Percentiles rank a stretch among this genome's conserved stretches.
phyloP scores from a whole-genome alignment of 2,888 invertebrate species.

The Plebejus argus region DNA sequence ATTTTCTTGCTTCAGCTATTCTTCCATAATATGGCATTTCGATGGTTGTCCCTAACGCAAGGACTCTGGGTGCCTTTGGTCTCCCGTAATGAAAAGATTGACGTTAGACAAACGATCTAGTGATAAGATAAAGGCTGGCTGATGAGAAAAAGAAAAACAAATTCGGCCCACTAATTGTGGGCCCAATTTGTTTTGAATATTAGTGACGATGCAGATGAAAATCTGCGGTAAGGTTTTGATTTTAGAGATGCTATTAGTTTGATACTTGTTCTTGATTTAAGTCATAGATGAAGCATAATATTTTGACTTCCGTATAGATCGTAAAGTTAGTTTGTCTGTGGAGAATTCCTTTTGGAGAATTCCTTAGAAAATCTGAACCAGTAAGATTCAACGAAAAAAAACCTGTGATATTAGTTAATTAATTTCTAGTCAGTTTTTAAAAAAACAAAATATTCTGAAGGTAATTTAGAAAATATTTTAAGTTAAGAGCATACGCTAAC shows the following conservation, averaged over 20 bases:
- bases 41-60: background rate
- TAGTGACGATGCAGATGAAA: background rate
- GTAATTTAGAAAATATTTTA: no score
- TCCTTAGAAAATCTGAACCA: no score
- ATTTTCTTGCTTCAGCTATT: background rate
- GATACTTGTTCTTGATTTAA: background rate
- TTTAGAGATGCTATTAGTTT: background rate
- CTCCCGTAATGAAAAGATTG: constrained; percentile 12
- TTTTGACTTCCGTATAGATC: background rate
- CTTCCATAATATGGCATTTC: background rate
- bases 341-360: no score
- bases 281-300: background rate
- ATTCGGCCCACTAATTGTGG: background rate
- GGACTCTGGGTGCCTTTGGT: background rate
- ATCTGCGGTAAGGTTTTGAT: background rate
- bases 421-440: no score
- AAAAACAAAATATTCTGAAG: no score
- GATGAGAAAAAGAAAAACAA: constrained; percentile 20
- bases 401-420: no score
- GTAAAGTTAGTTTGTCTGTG: background rate
- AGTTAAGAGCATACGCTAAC: no score
- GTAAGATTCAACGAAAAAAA: no score
- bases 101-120: background rate
- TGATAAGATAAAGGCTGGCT: constrained; percentile 16
- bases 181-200: no score